A percentile compares a stretch with the other conserved stretches of the same genome.
phyloP scores from a whole-genome alignment of 2,888 invertebrate species.

The Trypoxylon attenuatum region DNA sequence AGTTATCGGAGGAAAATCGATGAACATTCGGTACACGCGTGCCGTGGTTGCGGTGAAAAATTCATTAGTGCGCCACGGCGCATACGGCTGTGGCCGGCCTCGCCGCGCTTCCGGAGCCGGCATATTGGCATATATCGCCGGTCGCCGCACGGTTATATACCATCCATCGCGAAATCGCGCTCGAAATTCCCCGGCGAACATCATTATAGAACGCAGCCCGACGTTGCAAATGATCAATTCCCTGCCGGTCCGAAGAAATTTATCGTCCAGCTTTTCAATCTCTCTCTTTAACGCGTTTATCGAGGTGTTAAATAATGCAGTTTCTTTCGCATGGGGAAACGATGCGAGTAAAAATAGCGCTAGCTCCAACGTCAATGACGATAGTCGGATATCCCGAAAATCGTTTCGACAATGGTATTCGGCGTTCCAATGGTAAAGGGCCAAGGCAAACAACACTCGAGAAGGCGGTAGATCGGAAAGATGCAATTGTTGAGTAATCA shows the following conservation, averaged over 20 bases:
- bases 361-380: too few species aligned
- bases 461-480: slow-evolving; percentile 19
- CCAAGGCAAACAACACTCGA: background rate
- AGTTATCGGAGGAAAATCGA: slow-evolving; percentile 9
- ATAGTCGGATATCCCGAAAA: too few species aligned
- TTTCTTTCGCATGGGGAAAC: too few species aligned
- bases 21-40: slow-evolving; percentile 11
- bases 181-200: slow-evolving; percentile 38
- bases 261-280: background rate
- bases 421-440: too few species aligned
- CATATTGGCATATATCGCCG: background rate
- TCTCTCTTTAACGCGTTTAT: background rate
- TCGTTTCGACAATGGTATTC: too few species aligned
- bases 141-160: background rate
- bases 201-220: slow-evolving; percentile 33
- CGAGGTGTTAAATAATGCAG: too few species aligned
- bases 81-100: slow-evolving; percentile 13
- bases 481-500: slow-evolving; percentile 40
- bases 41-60: slow-evolving; percentile 33
- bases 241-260: slow-evolving; percentile 22
- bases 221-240: slow-evolving; percentile 22
- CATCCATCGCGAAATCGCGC: slow-evolving; percentile 49
- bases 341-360: too few species aligned
- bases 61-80: slow-evolving; percentile 33
- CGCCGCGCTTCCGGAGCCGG: background rate